Base-by-base conservation (phyloP, 2,888 invertebrate species). In the Microchrysa polita region DNA sequence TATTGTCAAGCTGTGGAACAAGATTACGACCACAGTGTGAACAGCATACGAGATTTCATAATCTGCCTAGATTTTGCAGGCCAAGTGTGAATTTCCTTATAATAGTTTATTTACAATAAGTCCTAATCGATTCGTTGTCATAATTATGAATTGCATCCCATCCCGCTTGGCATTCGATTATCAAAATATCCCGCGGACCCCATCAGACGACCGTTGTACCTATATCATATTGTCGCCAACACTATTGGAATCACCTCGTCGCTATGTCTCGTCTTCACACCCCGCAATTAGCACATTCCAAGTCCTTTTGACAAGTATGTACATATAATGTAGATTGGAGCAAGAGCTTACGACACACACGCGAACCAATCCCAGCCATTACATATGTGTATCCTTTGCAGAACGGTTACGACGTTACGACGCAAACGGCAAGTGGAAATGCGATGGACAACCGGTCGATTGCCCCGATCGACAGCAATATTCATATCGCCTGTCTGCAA, bases 231-330 rank as follows among this genome's bases (percentile, higher is more conserved):
- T 65, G 65, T 65, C 69, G 23, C 40, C 69, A 34, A 55, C 40
- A 55, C 48, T 23, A 12, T 40, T 69, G 40, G 55, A 40, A 69
- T 22, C 48, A 69, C 69, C 69, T 69, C 69, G 57, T 55, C 69
- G 69, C 22, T 55, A 55, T 57, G 42, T 34, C 67, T 34, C 44
- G 63, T 73, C 44, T 73, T 55, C 69, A 71, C 73, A 71, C 69
- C 71, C 71, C 61, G 34, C 75, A 75, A 75, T 75, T 75, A 75
- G 75, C 67, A 65, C 75, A 73, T 71, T 73, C 48, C 65, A 20
- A 44, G 44, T 65, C 48, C n/a, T 48, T 44, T 10, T 12, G 20
- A 48, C 4, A 48, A 65, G 65, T 48, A 34, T n/a, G n/a, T n/a
- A n/a, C n/a, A n/a, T n/a, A n/a, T n/a, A n/a, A n/a, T n/a, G n/a